Base-by-base conservation (phyloP, 2,888 invertebrate species). In the Gastrophysa polygoni region DNA sequence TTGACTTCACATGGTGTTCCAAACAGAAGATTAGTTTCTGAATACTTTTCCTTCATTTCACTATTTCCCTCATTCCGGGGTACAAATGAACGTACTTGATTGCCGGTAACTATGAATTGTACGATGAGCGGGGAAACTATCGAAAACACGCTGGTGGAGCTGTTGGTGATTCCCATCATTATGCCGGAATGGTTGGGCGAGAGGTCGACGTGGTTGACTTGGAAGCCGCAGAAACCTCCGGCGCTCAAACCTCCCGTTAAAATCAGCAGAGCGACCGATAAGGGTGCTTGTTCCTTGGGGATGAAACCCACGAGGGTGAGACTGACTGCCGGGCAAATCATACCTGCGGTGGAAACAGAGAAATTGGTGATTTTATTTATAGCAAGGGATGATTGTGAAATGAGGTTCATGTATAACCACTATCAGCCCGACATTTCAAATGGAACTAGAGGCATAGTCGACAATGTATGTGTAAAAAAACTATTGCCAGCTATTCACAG, bases 131-230 rank as follows among this genome's bases (percentile, higher is more conserved):
- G 93, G 0, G 92, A 92, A 71, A 93, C 82, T 63, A 93, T 90
- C 57, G 92, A 91, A 80, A 91, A 89, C 10, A 92, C 82, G 73
- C 91, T 92, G 0, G 91, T 89, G 11, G 86, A 82, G 8, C 89
- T 89, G 76, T 94, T 94, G 1, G 92, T 92, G 71, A 94, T 87
- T 4, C 93, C 93, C 92, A 94, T 92, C 68, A 94, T 80, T 0
- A 90, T 88, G 20, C 93, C 93, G 1, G 93, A 91, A 78, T 90
- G 92, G 78, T 92, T 92, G 0, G 93, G 93, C 2, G 93, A 90
- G 55, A 95, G 82, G 82, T 94, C 94, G 66, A 95, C 90, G 75
- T 93, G 93, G 68, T 93, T 93, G 16, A 88, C 71, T 85, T 88
- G 86, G 76, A 88, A 91, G 1, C 92, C 92, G 54, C 90, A 87